Percentiles rank a stretch among this genome's conserved stretches.
Evolutionary conservation across 2,888 invertebrate species (phyloP).

Genomic region (Tholera decimalis): DNA sequence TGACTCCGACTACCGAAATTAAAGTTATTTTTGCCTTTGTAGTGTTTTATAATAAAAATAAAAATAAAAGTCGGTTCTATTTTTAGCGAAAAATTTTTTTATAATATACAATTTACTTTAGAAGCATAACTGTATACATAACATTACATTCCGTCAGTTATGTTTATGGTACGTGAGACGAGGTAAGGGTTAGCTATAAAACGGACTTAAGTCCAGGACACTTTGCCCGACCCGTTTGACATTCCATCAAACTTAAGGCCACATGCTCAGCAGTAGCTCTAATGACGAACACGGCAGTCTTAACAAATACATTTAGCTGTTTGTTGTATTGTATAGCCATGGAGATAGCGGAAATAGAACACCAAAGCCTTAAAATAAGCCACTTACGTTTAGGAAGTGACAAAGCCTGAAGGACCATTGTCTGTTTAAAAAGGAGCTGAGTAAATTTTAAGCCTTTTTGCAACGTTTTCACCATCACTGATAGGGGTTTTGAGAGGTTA

Average conservation of each 20-base stretch:
- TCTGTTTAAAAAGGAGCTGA: slow-evolving; percentile 46
- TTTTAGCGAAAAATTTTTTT: too few species aligned
- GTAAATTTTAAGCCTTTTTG: slow-evolving; percentile 49
- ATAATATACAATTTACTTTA: slow-evolving; percentile 7
- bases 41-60: too few species aligned
- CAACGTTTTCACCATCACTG: slow-evolving; percentile 26
- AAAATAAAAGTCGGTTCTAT: too few species aligned
- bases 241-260: not conserved
- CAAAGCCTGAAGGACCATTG: slow-evolving; percentile 56
- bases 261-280: not conserved
- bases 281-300: not conserved
- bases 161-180: too few species aligned
- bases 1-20: too few species aligned
- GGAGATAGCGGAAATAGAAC: slow-evolving; percentile 26
- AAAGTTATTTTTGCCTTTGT: too few species aligned
- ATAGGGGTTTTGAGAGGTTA: slow-evolving; percentile 18
- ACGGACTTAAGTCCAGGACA: not conserved
- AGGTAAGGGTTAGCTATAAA: not conserved
- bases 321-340: not conserved
- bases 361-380: slow-evolving; percentile 30
- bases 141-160: not conserved
- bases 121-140: not conserved
- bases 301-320: not conserved
- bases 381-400: slow-evolving; percentile 38
- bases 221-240: too few species aligned